These are phyloP conservation scores for Molossus molossus DNA, from an alignment of 2,797 vertebrate genomes.

Conservation along the genomic window DNA sequence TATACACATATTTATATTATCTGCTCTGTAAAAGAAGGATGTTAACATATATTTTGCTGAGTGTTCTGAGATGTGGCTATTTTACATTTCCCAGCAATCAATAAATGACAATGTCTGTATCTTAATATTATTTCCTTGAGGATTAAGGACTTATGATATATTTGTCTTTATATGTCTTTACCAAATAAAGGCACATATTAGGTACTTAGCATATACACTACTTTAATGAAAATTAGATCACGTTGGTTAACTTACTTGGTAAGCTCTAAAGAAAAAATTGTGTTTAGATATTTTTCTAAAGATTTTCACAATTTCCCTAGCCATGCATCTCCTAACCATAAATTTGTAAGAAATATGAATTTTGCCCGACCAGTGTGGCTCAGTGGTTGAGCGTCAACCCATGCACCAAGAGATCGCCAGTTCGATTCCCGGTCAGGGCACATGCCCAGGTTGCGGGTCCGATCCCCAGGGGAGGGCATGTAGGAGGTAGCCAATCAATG, in stretches of 20 bases:
- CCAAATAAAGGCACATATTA: not conserved
- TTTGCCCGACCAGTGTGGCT: not conserved
- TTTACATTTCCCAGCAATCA: not conserved
- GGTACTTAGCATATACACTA: not conserved
- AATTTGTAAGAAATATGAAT: conserved; percentile 43
- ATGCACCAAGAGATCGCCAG: too few species aligned
- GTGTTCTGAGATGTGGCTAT: not conserved
- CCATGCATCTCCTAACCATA: conserved; percentile 40
- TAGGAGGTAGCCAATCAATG: too few species aligned
- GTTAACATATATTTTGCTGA: not conserved
- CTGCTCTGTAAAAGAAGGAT: not conserved
- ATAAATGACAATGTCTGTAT: not conserved
- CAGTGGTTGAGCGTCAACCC: too few species aligned
- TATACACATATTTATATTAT: not conserved
- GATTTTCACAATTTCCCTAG: conserved; percentile 67
- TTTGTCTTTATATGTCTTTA: not conserved
- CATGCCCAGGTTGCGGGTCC: too few species aligned
- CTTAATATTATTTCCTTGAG: not conserved
- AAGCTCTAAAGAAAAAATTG: not conserved
- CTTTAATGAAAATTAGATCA: conserved; percentile 49
- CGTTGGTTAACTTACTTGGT: conserved; percentile 54
- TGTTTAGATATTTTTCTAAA: conserved; percentile 70
- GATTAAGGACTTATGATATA: not conserved
- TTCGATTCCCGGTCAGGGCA: too few species aligned
- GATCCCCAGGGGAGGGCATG: too few species aligned